Evolutionary conservation across 2,797 vertebrate species (phyloP), one percentile per base, ranked within the genome.

Genomic region (Pangasius mekongensis): DNA sequence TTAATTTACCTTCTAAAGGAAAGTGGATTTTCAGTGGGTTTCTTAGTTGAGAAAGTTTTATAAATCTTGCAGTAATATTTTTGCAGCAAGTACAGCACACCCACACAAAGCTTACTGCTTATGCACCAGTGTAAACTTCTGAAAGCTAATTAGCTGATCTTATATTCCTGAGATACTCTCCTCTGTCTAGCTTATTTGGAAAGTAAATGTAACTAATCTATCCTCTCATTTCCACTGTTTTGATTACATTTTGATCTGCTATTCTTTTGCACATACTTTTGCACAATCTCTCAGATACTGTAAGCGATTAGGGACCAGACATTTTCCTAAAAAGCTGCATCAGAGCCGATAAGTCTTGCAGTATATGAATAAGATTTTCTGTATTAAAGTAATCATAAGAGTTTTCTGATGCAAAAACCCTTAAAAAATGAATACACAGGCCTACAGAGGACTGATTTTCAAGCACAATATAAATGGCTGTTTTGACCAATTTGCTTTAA

Each of bases 91-190:
- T 39, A 82, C 54, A 60, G 33, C 39, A 71, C 56, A 60, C 69
- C 69, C 85, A 83, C 86, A 60, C 77, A 87, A 49, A 69, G 47
- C 49, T 36, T 71, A 58, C 76, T 83, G 56, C 78, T 87, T 83
- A 71, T 87, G 62, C 33, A 4, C 66, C 80, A 69, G 64, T 60
- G 66, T 83, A 87, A 81, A 87, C 60, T 58, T 67, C 86, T 69
- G 49, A 81, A 82, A 73, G 66, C 20, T 87, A 87, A 87, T 87
- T 87, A 82, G 78, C 78, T 62, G 52, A 56, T 60, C 39, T 87
- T 56, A 71, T 58, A 73, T 82, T 83, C 66, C 77, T 73, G 66
- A 71, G 66, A 43, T 16, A 18, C 43, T 73, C 66, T 87, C 62
- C n/a, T 33, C 39, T 69, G 64, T 82, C 78, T 82, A n/a, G 24